These are phyloP conservation scores for Carcinoscorpius rotundicauda DNA, from an alignment of 1,140 invertebrate genomes.

Conservation along the genomic window DNA sequence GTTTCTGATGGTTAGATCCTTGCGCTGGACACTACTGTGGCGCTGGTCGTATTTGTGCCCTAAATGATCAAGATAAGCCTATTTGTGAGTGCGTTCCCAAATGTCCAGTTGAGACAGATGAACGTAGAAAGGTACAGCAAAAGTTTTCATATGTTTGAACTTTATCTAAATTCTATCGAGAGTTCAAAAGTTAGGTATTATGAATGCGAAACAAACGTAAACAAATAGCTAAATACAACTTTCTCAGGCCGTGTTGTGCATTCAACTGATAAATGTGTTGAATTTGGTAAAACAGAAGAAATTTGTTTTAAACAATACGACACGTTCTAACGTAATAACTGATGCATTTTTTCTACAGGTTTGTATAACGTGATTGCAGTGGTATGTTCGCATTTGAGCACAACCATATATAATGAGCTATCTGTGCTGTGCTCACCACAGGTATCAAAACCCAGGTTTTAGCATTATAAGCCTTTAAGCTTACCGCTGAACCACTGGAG, in stretches of 20 bases:
- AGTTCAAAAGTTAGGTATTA: neutral
- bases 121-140: slow-evolving; percentile 35
- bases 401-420: too few species aligned
- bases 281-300: neutral
- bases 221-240: neutral
- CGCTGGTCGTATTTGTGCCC: slow-evolving; percentile 71
- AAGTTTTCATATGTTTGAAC: neutral
- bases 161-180: slow-evolving; percentile 1
- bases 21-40: slow-evolving; percentile 76
- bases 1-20: slow-evolving; percentile 43
- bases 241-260: neutral
- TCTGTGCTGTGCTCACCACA: too few species aligned
- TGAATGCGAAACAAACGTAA: neutral
- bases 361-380: too few species aligned
- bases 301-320: neutral
- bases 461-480: too few species aligned
- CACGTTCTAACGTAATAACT: too few species aligned
- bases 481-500: too few species aligned
- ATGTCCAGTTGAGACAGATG: slow-evolving; percentile 15
- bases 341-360: too few species aligned
- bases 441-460: too few species aligned
- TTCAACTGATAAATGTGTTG: neutral
- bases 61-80: slow-evolving; percentile 50
- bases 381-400: too few species aligned
- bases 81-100: slow-evolving; percentile 64